Conservation (phyloP, 2,888 invertebrate species). For the Parthenolecanium corni region DNA sequence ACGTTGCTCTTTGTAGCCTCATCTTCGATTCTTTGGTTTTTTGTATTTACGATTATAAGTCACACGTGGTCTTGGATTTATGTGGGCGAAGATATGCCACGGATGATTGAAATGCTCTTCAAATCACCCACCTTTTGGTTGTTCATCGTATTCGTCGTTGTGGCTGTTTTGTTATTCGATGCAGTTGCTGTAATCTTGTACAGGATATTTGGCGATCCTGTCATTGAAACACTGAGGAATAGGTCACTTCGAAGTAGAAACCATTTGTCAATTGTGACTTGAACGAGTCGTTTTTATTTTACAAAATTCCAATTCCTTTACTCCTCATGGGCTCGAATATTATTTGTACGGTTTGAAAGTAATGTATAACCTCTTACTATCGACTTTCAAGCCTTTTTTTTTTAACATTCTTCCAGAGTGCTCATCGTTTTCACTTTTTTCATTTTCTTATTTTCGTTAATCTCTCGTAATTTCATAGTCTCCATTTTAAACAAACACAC, state of each 20-base stretch:
- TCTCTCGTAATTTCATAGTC: no score
- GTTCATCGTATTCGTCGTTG: not conserved
- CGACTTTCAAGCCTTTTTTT: no score
- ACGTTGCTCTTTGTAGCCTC: not conserved
- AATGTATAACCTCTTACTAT: no score
- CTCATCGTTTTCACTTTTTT: no score
- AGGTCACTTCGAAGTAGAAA: not conserved
- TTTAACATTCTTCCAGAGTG: no score
- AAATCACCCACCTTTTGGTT: slow-evolving; percentile 9
- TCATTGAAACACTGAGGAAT: not conserved
- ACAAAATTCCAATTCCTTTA: not conserved
- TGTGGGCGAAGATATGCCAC: slow-evolving; percentile 17
- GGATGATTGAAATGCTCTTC: not conserved
- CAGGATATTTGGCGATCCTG: not conserved
- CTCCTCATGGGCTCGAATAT: no score
- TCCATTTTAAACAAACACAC: no score
- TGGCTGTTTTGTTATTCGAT: slow-evolving; percentile 4
- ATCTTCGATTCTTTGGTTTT: slow-evolving; percentile 1
- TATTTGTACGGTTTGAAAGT: no score
- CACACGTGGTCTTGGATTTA: slow-evolving; percentile 4
- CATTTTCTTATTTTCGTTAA: no score
- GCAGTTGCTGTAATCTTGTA: not conserved
- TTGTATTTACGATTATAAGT: slow-evolving; percentile 2
- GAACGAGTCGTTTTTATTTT: not conserved
- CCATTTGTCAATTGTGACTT: not conserved